phyloP scores from a whole-genome alignment of 2,888 invertebrate species.

The Petrolisthes cinctipes region DNA sequence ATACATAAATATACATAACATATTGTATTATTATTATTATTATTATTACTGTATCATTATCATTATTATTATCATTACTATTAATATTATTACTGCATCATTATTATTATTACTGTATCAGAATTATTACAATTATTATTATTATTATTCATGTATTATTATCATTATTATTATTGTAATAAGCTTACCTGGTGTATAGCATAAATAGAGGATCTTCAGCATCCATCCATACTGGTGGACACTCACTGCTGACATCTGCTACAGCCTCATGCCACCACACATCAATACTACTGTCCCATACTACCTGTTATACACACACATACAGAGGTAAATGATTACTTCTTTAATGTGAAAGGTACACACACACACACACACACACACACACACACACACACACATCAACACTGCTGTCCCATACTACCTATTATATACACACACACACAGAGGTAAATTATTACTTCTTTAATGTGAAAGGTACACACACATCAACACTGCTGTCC shows the following conservation, averaged over 20 bases:
- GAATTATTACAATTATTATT: background rate
- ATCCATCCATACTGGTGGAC: constrained; percentile 94
- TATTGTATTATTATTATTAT: background rate
- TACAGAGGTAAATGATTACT: background rate
- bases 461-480: background rate
- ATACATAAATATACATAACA: background rate
- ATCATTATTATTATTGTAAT: background rate
- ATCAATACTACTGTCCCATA: constrained; percentile 83
- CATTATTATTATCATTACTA: no score
- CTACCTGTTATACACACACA: constrained; percentile 53
- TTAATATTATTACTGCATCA: no score
- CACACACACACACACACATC: no score
- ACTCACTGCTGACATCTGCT: constrained; percentile 82
- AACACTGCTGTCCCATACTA: no score
- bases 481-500: no score
- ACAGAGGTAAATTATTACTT: background rate
- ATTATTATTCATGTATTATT: background rate
- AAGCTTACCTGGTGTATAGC: constrained; percentile 87
- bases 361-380: no score
- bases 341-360: background rate
- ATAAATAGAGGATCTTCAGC: constrained; percentile 98
- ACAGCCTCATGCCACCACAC: constrained; percentile 94
- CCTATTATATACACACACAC: background rate
- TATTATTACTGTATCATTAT: no score
- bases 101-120: background rate